Conservation (phyloP, 2,888 invertebrate species). For the Synanthedon andrenaeformis region DNA sequence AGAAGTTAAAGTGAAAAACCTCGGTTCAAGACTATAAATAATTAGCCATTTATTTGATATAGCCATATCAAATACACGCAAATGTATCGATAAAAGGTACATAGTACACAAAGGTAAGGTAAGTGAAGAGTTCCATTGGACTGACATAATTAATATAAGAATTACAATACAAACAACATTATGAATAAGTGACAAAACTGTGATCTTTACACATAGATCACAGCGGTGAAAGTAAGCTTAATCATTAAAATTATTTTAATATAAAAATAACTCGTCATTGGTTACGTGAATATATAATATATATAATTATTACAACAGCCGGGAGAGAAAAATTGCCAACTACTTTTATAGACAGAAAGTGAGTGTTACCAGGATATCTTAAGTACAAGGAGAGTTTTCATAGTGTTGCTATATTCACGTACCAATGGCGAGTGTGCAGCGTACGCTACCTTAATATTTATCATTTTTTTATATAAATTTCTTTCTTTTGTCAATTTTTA, state of each 20-base stretch:
- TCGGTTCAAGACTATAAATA: too few species aligned
- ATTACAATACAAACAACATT: conserved; percentile 36
- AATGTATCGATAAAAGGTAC: too few species aligned
- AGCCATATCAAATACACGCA: too few species aligned
- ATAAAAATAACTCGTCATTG: conserved; percentile 42
- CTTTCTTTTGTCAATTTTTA: conserved; percentile 51
- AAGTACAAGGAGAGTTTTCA: too few species aligned
- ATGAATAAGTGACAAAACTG: conserved; percentile 49
- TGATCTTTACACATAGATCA: conserved; percentile 32
- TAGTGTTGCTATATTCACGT: neutral
- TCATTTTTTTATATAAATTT: conserved; percentile 60
- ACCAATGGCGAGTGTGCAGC: conserved; percentile 19
- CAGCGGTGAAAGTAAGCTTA: conserved; percentile 50
- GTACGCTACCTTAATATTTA: conserved; percentile 51
- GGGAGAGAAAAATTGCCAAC: neutral
- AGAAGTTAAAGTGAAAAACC: too few species aligned
- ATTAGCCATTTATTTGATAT: too few species aligned
- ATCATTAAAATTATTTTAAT: conserved; percentile 17
- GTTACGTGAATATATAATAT: conserved; percentile 21
- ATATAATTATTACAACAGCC: conserved; percentile 4
- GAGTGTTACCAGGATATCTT: too few species aligned
- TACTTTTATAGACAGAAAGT: too few species aligned
- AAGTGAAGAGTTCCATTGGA: conserved; percentile 5
- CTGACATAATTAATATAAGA: conserved; percentile 26
- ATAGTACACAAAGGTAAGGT: too few species aligned